Evolutionary conservation across 1,140 invertebrate genomes (phyloP), one percentile per base, ranked within the genome.

Genomic region (Drosophila orosa): DNA sequence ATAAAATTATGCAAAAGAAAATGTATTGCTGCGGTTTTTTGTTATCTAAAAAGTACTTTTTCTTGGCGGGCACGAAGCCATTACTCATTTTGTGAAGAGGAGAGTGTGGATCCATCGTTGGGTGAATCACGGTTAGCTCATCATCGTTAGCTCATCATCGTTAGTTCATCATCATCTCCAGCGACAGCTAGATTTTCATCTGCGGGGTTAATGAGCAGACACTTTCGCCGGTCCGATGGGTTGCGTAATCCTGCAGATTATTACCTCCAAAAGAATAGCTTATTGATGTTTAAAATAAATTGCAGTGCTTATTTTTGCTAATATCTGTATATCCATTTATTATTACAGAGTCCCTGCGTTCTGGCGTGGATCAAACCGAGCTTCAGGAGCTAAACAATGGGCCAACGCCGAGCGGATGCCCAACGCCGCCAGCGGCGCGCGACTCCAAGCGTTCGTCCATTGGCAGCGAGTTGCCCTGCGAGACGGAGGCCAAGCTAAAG

Each of bases 301-400:
- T 48, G 9, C 24, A 27, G 24, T 48, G 10, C 24, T 8, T 48
- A 22, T 17, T 27, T 31, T 25, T n/a, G 1, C 1, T 25, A 12
- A 55, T 40, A 3, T 17, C 0, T n/a, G 1, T 17, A 0, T 9
- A 19, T 12, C 3, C 8, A 8, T 37, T 35, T 69, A 9, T 27
- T 0, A 1, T 86, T 89, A 5, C 76, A 87, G 83, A 87, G 66
- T 87, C 83, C 17, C 48, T 87, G 22, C 83, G 84, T 29, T 86
- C 82, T 25, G 83, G 69, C 13, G 75, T 83, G 25, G 83, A 87
- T 50, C 80, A 80, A 67, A 67, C 76, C 2, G 83, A 87, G 13
- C 35, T 87, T 22, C 76, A 79, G 48, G 83, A 87, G 45, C 67
- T 87, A 3, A 83, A 50, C 22, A 78, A 74, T 58, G 60, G 37